Conservation (phyloP, 2,888 invertebrate species). For the Fabriciana adippe region DNA sequence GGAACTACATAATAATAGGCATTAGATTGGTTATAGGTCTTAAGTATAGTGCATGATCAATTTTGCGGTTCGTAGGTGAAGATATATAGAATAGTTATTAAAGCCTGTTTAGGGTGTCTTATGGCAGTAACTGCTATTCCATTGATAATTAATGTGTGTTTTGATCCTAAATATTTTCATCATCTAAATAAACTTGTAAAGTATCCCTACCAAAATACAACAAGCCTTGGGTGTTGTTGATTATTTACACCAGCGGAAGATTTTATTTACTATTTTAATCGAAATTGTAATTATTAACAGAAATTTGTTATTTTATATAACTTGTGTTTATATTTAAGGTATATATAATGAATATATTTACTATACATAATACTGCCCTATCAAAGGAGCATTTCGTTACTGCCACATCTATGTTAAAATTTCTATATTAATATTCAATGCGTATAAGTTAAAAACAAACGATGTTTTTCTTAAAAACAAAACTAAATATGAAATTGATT, state of each 20-base stretch:
- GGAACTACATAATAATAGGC: conserved; percentile 53
- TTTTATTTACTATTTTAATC: conserved; percentile 22
- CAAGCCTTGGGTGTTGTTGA: conserved; percentile 13
- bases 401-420: neutral
- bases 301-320: conserved; percentile 14
- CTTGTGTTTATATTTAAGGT: conserved; percentile 17
- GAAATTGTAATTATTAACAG: neutral
- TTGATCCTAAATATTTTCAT: conserved; percentile 11
- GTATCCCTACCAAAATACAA: conserved; percentile 23
- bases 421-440: neutral
- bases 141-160: conserved; percentile 16
- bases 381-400: conserved; percentile 8
- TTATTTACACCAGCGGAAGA: conserved; percentile 19
- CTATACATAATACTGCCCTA: conserved; percentile 16
- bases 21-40: conserved; percentile 51
- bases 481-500: too few species aligned
- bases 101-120: conserved; percentile 22
- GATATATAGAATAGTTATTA: conserved; percentile 31
- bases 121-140: conserved; percentile 26
- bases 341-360: conserved; percentile 16
- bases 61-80: conserved; percentile 54
- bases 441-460: neutral
- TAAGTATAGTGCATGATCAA: conserved; percentile 63
- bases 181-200: conserved; percentile 16
- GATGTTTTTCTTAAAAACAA: neutral